Conservation (phyloP, 2,797 vertebrate species). For the Netta rufina region DNA sequence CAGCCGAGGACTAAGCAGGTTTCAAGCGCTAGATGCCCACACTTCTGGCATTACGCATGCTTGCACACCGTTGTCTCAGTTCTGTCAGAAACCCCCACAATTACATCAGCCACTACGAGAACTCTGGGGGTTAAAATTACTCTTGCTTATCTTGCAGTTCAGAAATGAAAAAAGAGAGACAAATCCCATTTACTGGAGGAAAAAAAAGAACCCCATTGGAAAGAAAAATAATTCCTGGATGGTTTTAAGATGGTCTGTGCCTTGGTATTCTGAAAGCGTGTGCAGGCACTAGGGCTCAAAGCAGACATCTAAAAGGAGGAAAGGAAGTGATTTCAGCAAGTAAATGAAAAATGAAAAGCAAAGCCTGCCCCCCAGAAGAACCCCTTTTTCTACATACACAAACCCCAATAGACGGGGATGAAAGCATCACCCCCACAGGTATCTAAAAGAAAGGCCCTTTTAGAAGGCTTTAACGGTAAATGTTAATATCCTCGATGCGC, state of each 20-base stretch:
- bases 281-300: not conserved
- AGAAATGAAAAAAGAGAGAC: not conserved
- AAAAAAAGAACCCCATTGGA: not conserved
- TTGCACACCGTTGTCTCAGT: not conserved
- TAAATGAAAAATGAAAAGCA: not conserved
- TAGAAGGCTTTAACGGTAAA: not conserved
- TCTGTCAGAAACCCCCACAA: not conserved
- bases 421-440: not conserved
- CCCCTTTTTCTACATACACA: not conserved
- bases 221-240: not conserved
- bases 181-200: not conserved
- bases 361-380: not conserved
- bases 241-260: not conserved
- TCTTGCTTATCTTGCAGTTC: not conserved
- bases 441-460: not conserved
- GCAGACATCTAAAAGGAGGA: not conserved
- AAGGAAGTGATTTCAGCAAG: not conserved
- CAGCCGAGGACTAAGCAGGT: not conserved
- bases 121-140: not conserved
- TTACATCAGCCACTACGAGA: not conserved
- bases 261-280: not conserved
- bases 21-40: not conserved
- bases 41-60: not conserved
- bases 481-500: not conserved
- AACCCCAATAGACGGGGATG: not conserved